Conservation (phyloP, 2,113 vertebrate genomes). For the Lophochroa leadbeateri region DNA sequence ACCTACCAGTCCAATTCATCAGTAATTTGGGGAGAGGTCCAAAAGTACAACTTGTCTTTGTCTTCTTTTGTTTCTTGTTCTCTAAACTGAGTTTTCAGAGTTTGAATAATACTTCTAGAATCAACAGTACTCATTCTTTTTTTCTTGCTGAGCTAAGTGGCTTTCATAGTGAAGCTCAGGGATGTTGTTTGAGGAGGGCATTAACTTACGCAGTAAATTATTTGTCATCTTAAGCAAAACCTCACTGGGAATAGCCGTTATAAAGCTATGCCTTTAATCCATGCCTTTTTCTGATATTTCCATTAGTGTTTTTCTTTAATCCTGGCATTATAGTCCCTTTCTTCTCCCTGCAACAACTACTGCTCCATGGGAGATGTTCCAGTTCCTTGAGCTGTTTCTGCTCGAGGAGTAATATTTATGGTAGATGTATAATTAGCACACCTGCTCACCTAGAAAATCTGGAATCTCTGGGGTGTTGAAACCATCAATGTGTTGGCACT, state of each 20-base stretch:
- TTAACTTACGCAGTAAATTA: not conserved
- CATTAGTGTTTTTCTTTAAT: not conserved
- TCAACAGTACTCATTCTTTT: not conserved
- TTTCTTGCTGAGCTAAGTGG: not conserved
- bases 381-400: constrained; percentile 27
- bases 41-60: not conserved
- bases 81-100: not conserved
- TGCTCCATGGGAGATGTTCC: not conserved
- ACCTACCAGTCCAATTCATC: not conserved
- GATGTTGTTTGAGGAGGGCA: not conserved
- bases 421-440: constrained; percentile 19
- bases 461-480: constrained; percentile 28
- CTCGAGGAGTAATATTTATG: not conserved
- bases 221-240: not conserved
- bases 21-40: not conserved
- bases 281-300: not conserved
- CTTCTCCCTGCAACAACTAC: not conserved
- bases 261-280: not conserved
- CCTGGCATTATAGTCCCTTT: not conserved
- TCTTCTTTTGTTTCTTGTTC: not conserved
- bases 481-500: not conserved
- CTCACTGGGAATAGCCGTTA: not conserved
- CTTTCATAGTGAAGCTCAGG: not conserved
- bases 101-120: not conserved
- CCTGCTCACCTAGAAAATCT: constrained; percentile 46